Evolutionary conservation across 2,888 invertebrate genomes (phyloP), one percentile per base, ranked within the genome.

Genomic region (Cremastinae sp.): DNA sequence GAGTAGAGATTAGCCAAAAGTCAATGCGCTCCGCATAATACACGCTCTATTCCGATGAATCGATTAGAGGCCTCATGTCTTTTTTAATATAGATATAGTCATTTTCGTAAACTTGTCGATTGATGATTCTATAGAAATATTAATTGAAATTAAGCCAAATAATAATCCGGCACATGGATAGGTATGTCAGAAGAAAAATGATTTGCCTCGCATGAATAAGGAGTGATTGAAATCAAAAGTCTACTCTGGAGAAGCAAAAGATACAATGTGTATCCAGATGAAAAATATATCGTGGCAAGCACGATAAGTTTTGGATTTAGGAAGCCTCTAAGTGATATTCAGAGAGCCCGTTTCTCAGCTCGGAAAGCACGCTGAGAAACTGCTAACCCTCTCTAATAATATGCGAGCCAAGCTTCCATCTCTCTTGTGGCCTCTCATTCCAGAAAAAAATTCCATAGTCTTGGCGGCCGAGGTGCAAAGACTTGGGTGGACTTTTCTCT

Each of bases 301-400:
- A 72, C 72, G 65, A 76, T 76, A 76, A 76, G 68, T 76, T 76
- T 72, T 58, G 64, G 68, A 68, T 73, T 76, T 72, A 53, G 45
- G 41, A 51, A 58, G 62, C 68, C 72, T 73, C 69, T 51, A 69
- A 73, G 76, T 64, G 59, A 64, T 64, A 69, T 64, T 76, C 59
- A 41, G 64, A 34, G 62, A 68, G 53, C 72, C 38, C n/a, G 58
- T 64, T 76, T 72, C 64, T 36, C 72, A 18, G 34, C 56, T 53
- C 53, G 10, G n/a, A n/a, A n/a, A n/a, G n/a, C 20, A 58, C 62
- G 20, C 28, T 41, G 34, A 34, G 20, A n/a, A n/a, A n/a, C n/a
- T 28, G 28, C 56, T 12, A 47, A 7, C 34, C 53, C 9, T 22
- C 54, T 41, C n/a, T n/a, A n/a, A n/a, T n/a, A n/a, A n/a, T n/a